A percentile compares a stretch with the other conserved stretches of the same genome.
phyloP scores from a whole-genome alignment of 2,888 invertebrate genomes.

The Macrophya annulata region DNA sequence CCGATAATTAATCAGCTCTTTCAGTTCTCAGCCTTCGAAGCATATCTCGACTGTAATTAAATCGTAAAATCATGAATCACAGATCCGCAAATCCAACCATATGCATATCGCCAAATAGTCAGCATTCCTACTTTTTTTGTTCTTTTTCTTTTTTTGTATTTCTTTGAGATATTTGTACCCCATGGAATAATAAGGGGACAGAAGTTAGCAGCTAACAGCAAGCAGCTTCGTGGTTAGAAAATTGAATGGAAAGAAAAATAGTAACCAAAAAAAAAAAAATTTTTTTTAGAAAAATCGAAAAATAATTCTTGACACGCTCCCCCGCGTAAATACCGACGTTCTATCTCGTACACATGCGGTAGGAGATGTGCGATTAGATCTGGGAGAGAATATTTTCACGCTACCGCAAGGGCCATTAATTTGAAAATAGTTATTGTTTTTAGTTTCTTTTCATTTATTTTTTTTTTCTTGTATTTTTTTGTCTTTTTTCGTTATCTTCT shows the following conservation, averaged over 20 bases:
- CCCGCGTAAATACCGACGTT: background rate
- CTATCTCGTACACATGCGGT: background rate
- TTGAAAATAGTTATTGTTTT: background rate
- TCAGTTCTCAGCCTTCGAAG: background rate
- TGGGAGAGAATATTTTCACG: constrained; percentile 33
- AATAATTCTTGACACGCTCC: constrained; percentile 35
- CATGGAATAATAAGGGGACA: background rate
- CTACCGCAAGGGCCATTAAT: background rate
- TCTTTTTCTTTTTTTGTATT: background rate
- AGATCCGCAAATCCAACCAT: background rate
- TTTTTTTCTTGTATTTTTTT: background rate
- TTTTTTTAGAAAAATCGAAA: background rate
- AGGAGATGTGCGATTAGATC: background rate
- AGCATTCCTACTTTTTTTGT: too few relatives aligned
- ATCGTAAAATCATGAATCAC: background rate
- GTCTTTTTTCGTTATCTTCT: background rate
- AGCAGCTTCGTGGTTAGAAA: background rate
- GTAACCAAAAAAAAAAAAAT: too few relatives aligned
- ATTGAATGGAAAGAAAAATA: background rate
- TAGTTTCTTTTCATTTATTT: background rate
- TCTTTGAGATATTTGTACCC: background rate
- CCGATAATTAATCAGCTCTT: background rate
- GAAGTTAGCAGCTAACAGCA: background rate
- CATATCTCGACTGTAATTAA: background rate
- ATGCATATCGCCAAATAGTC: background rate